Conservation (phyloP, 2,113 vertebrate species). For the Glaucomys volans region DNA sequence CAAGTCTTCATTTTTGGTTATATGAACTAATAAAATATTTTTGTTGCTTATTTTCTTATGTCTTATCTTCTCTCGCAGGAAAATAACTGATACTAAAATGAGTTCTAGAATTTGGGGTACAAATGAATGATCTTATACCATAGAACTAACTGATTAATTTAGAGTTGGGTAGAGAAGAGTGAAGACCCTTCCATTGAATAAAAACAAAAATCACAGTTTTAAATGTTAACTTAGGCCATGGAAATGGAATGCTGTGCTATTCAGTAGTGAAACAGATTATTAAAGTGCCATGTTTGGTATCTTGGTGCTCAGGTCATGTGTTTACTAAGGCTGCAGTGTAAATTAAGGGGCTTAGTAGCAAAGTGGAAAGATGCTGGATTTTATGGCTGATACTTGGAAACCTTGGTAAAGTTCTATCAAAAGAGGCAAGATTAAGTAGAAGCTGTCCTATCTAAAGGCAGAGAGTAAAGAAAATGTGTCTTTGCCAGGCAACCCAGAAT, state of each 20-base stretch:
- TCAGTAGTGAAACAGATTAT: background rate
- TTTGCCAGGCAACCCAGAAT: slow-evolving; percentile 32
- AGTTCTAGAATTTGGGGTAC: slow-evolving; percentile 4
- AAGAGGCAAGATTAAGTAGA: background rate
- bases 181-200: background rate
- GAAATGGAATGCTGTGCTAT: background rate
- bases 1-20: background rate
- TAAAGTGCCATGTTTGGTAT: background rate
- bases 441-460: background rate
- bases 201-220: background rate
- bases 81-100: background rate
- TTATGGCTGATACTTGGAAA: slow-evolving; percentile 18
- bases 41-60: background rate
- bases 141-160: background rate
- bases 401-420: background rate
- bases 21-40: background rate
- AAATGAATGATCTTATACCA: background rate
- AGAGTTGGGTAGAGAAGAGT: background rate
- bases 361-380: background rate
- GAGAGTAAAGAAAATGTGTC: background rate
- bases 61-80: slow-evolving; percentile 1
- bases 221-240: background rate
- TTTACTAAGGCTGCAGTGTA: background rate
- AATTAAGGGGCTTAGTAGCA: background rate
- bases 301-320: background rate